phyloP scores from a whole-genome alignment of 2,888 invertebrate genomes.

The Toxonevra muliebris region DNA sequence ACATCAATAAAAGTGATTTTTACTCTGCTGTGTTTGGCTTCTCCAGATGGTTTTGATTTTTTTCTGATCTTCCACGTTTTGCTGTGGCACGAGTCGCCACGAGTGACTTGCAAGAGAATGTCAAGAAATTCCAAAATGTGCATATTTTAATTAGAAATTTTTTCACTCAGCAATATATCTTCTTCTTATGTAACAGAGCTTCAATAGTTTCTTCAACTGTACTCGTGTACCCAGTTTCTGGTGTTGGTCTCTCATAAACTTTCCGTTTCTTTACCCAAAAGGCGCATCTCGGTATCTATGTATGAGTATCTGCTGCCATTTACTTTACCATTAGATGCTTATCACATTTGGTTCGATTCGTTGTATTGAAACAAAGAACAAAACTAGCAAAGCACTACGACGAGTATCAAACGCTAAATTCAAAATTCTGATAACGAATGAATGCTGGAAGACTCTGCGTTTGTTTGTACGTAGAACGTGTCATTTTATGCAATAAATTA shows the following conservation, averaged over 20 bases:
- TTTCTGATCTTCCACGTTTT: not conserved
- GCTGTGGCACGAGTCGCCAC: conserved; percentile 14
- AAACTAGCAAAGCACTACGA: no score
- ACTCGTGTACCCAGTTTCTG: not conserved
- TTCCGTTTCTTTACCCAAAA: no score
- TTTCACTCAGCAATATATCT: conserved; percentile 55
- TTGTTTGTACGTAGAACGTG: conserved; percentile 15
- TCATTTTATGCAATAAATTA: conserved; percentile 56
- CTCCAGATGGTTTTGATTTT: no score
- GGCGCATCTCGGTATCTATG: not conserved
- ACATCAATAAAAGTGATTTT: conserved; percentile 56
- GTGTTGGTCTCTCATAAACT: no score
- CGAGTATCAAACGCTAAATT: no score
- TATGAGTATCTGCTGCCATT: not conserved
- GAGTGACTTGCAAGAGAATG: conserved; percentile 28
- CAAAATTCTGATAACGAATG: no score
- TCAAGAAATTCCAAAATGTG: conserved; percentile 54
- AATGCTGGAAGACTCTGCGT: not conserved
- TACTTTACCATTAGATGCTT: no score
- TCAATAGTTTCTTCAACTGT: not conserved
- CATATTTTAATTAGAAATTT: conserved; percentile 58
- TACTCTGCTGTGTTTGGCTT: conserved; percentile 1
- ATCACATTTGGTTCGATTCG: no score
- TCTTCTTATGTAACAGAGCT: conserved; percentile 28
- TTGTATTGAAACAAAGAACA: no score